Percentiles rank a stretch among this genome's conserved stretches.
Evolutionary conservation across 2,797 vertebrate species (phyloP).

Genomic region (Sebastes diaconus): DNA sequence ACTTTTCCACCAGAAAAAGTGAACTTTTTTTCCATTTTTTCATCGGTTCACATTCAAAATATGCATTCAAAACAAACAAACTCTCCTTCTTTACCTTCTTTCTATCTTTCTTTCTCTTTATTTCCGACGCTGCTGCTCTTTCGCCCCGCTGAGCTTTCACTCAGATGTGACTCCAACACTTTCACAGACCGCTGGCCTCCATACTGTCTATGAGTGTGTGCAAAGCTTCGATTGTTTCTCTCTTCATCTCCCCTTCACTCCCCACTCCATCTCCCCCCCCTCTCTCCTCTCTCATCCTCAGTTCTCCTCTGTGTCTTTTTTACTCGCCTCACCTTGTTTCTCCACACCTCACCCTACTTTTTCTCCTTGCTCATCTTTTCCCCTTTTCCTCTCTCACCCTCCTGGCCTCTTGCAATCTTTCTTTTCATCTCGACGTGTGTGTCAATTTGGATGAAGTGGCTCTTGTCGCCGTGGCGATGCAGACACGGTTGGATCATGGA

Average conservation of each 20-base stretch:
- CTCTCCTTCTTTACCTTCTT: neutral
- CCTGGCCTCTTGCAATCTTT: conserved; percentile 11
- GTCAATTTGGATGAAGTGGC: conserved; percentile 35
- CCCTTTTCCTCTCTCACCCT: neutral
- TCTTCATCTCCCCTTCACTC: conserved; percentile 1
- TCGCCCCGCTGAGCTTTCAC: conserved; percentile 48
- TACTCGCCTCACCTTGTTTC: neutral
- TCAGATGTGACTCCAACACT: conserved; percentile 57
- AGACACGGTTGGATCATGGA: conserved; percentile 15
- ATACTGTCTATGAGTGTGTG: conserved; percentile 24
- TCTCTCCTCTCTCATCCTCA: conserved; percentile 2
- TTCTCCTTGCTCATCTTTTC: neutral
- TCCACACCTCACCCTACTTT: neutral
- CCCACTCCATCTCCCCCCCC: neutral
- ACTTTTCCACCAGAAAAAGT: neutral
- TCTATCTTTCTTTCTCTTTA: neutral
- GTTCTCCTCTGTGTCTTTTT: neutral
- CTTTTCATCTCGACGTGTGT: conserved; percentile 42
- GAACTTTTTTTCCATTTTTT: neutral
- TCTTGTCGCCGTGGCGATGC: conserved; percentile 26
- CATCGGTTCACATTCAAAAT: neutral
- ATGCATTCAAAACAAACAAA: conserved; percentile 8
- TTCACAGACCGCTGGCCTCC: conserved; percentile 52
- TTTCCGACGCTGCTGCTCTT: conserved; percentile 34
- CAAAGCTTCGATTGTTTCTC: conserved; percentile 42